Evolutionary conservation across 2,797 vertebrate species (phyloP), one percentile per base, ranked within the genome.

Genomic region (Pangasius macronema): DNA sequence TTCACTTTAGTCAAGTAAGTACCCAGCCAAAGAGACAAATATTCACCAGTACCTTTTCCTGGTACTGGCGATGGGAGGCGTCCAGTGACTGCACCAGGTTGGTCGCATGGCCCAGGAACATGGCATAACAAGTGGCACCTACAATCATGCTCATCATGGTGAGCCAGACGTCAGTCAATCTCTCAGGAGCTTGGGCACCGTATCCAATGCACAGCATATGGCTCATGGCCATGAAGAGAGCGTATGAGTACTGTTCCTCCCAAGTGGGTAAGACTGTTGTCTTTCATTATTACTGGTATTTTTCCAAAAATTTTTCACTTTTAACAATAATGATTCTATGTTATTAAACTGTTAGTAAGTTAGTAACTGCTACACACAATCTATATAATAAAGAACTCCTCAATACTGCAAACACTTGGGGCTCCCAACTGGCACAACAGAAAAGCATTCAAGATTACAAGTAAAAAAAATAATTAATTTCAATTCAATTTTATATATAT

Each of bases 191-290:
- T 91, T 99, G 96, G 80, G 97, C 96, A 10, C 98, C 98, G 0
- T 99, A 99, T 27, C 98, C 98, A 3, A 99, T 98, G 90, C 98
- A 99, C 75, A 99, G 92, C 98, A 99, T 99, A 95, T 99, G 98
- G 91, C 98, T 99, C 98, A 99, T 99, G 55, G 98, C 96, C 95
- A 98, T 99, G 90, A 99, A 99, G 87, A 99, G 92, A 10, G 98
- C 95, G 1, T 97, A 98, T 79, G 98, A 99, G 91, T 99, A 99
- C 39, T 98, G 97, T 42, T 98, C 94, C 3, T 98, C 97, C 98
- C 98, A 99, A 0, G 98, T 97, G 68, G 97, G n/a, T n/a, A n/a
- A n/a, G n/a, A n/a, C n/a, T n/a, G n/a, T n/a, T n/a, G n/a, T n/a
- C n/a, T n/a, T n/a, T n/a, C n/a, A n/a, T n/a, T n/a, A n/a, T n/a